phyloP scores from a whole-genome alignment of 2,113 vertebrate species.

The Spermophilus dauricus region DNA sequence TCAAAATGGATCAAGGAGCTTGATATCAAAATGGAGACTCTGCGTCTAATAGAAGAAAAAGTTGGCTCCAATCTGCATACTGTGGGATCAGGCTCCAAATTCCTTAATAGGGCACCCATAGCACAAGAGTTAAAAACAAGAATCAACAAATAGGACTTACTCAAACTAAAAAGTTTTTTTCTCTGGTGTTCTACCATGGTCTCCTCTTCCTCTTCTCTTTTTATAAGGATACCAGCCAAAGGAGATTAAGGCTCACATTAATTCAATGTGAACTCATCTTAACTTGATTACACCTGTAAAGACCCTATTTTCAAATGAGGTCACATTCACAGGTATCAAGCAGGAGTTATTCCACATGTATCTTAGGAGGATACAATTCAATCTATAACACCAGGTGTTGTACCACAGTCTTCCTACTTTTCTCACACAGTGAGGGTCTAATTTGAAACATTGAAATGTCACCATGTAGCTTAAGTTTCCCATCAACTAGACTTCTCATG shows the following conservation, averaged over 20 bases:
- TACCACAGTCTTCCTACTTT: background rate
- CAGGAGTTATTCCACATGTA: background rate
- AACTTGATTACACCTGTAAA: background rate
- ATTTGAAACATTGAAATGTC: background rate
- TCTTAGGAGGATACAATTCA: background rate
- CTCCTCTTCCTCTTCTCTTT: background rate
- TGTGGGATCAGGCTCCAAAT: no score
- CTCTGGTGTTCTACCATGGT: background rate
- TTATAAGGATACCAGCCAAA: background rate
- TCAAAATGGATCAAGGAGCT: no score
- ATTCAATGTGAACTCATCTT: background rate
- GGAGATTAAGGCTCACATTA: background rate
- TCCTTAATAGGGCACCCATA: no score
- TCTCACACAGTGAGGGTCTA: background rate
- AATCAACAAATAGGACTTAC: no score
- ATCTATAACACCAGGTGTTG: background rate
- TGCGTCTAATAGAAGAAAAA: no score
- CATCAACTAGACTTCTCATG: background rate
- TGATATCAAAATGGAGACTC: no score
- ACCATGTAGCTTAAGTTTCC: background rate
- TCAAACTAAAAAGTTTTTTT: background rate
- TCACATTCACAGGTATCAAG: background rate
- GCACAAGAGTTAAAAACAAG: no score
- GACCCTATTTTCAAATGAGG: slow-evolving; percentile 11
- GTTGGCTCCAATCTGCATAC: no score